Percentiles rank a stretch among this genome's conserved stretches.
Evolutionary conservation across 2,113 vertebrate species (phyloP).

Genomic region (Nibea coibor): DNA sequence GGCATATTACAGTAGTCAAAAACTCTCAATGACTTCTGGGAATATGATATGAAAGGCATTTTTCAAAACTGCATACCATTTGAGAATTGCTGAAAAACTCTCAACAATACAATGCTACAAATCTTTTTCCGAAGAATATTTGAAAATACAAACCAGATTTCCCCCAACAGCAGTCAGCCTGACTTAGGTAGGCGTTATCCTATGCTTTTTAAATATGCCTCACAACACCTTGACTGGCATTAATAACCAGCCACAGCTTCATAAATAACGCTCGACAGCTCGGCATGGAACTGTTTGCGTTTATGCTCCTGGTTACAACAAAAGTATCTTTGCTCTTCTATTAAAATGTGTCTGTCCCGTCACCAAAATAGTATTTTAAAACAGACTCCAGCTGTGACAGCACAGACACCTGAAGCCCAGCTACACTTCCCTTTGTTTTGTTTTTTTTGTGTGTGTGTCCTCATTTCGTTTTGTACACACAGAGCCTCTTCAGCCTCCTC

Average conservation of each 20-base stretch:
- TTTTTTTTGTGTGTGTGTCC: conserved; percentile 16
- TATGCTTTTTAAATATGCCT: conserved; percentile 41
- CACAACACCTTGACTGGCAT: conserved; percentile 16
- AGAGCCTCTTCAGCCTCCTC: conserved; percentile 36
- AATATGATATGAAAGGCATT: conserved; percentile 70
- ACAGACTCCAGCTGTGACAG: conserved; percentile 44
- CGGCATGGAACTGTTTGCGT: conserved; percentile 16
- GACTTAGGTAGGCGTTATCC: conserved; percentile 14
- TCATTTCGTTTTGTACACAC: conserved; percentile 42
- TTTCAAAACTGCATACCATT: conserved; percentile 73
- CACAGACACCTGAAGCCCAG: conserved; percentile 54
- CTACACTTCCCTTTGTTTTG: conserved; percentile 33
- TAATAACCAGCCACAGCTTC: conserved; percentile 39
- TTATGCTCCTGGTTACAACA: conserved; percentile 45
- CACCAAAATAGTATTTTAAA: conserved; percentile 38
- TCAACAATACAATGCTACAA: conserved; percentile 80
- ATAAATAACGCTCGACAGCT: conserved; percentile 34
- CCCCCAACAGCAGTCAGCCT: conserved; percentile 20
- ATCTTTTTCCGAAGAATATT: conserved; percentile 61
- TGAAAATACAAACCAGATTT: conserved; percentile 48
- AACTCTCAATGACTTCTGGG: conserved; percentile 55
- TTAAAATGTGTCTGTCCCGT: conserved; percentile 32
- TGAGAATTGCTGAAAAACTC: conserved; percentile 65
- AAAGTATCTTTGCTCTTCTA: conserved; percentile 27
- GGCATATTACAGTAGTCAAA: conserved; percentile 63